Evolutionary conservation across 2,888 invertebrate genomes (phyloP), one percentile per base, ranked within the genome.

Genomic region (Chloroclysta siterata): DNA sequence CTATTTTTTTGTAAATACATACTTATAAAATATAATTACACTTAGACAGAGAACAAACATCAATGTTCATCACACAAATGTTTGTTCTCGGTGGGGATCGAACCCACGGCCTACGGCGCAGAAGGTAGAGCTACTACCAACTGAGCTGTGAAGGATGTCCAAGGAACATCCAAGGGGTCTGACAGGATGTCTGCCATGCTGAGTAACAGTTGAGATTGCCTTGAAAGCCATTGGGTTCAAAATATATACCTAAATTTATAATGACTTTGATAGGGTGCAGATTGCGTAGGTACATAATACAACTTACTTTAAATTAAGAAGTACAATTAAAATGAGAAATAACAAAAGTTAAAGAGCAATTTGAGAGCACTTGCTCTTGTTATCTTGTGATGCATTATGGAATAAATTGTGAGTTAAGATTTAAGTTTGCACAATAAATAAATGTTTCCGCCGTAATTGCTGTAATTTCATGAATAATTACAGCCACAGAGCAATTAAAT

Each of bases 381-480:
- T 91, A 92, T 93, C 92, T 87, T 72, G 79, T 83, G 83, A 85
- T 86, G 85, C 83, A 89, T 88, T 87, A 87, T 84, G 82, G 80
- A 89, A 90, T 88, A 91, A 92, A 93, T 91, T 91, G 89, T 91
- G 90, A 92, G 85, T 92, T 92, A 92, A 85, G 85, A 84, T 85
- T 87, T 81, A 90, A 93, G 89, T 92, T 93, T 90, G 88, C 80
- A 91, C 88, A 90, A 92, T 93, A 93, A 93, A 93, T 93, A 92
- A 92, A 91, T 92, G 92, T 92, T 92, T 90, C 90, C 81, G 72
- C 84, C 91, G 84, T 92, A 93, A 93, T 93, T 91, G 91, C 93
- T 90, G 93, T 91, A 93, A 93, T 93, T 93, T 92, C 91, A 93
- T 93, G 93, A 93, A 92, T 93, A 93, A 93, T 93, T 91, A 90